A percentile compares a stretch with the other conserved stretches of the same genome.
These are phyloP conservation scores for Fragum sueziense DNA, from an alignment of 2,888 invertebrate genomes.

Conservation along the genomic window DNA sequence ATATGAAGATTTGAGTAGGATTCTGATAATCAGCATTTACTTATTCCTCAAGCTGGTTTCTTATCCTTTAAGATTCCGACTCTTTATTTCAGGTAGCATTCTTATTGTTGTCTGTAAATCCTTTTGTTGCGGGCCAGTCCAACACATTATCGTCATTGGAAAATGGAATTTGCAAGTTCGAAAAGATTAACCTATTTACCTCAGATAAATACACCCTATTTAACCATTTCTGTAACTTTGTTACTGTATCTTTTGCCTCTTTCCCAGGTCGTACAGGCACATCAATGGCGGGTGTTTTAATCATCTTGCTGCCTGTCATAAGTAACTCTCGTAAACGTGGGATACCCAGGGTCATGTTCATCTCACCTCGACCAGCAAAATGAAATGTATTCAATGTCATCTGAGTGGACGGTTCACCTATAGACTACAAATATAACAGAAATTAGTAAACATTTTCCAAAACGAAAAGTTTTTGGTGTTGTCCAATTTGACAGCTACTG, in stretches of 20 bases:
- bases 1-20: background rate
- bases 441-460: no score
- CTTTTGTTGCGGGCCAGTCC: background rate
- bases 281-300: slow-evolving; percentile 98
- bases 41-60: background rate
- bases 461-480: background rate
- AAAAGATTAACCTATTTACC: slow-evolving; percentile 72
- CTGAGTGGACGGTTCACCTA: slow-evolving; percentile 99
- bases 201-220: slow-evolving; percentile 91
- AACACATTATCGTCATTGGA: no score
- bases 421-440: slow-evolving; percentile 89
- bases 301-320: slow-evolving; percentile 95
- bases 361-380: slow-evolving; percentile 99
- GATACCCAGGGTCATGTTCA: slow-evolving; percentile 99
- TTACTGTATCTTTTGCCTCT: slow-evolving; percentile 84
- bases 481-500: background rate
- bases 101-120: background rate
- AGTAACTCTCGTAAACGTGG: slow-evolving; percentile 97
- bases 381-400: slow-evolving; percentile 99
- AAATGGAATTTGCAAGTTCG: no score
- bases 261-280: slow-evolving; percentile 88
- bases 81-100: background rate
- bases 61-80: background rate
- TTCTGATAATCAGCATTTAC: background rate
- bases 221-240: slow-evolving; percentile 88